Base-by-base conservation (phyloP, 2,888 invertebrate genomes). In the Nebria brevicollis region DNA sequence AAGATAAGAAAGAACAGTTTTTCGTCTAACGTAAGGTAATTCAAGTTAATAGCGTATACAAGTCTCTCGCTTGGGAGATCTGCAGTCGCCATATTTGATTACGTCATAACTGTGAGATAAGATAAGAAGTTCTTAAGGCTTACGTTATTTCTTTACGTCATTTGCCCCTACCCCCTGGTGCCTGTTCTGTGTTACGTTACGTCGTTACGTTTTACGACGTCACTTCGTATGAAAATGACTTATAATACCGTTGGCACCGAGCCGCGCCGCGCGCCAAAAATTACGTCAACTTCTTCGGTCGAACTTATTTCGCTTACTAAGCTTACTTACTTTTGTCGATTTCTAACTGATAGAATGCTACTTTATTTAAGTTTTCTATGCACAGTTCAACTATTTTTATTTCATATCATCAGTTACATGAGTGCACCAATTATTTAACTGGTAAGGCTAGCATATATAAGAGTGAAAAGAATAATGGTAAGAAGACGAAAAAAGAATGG, bases 41-140 rank as follows among this genome's bases (percentile, higher is more conserved):
- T 79, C 73, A 78, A 72, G 66, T 81, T 81, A 81, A 81, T 65
- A 72, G 72, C 73, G 66, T 20, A 13, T 34, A 68, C 11, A 70
- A 20, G 41, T 15, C 64, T 43, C 20, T 76, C 77, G 70, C 77
- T 64, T 64, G 81, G 72, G 84, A 84, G 85, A 85, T 82, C 83
- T 81, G 72, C 77, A 84, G 85, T 86, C 85, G 86, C 87, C 88
- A 88, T 88, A 87, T 88, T 88, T 88, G 87, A 87, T 87, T 86
- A 86, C 87, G 86, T 85, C 87, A 87, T 88, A 88, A 88, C 78
- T 78, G 81, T 42, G 77, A 76, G 81, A 81, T 81, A 81, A 81
- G 81, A 81, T 81, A 81, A 81, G 81, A 81, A 81, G 81, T 81
- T 81, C 81, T 81, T 81, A 81, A 81, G 81, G 81, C 72, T 81